A percentile compares a stretch with the other conserved stretches of the same genome.
phyloP scores from a whole-genome alignment of 2,888 invertebrate genomes.

The Brenthis ino region DNA sequence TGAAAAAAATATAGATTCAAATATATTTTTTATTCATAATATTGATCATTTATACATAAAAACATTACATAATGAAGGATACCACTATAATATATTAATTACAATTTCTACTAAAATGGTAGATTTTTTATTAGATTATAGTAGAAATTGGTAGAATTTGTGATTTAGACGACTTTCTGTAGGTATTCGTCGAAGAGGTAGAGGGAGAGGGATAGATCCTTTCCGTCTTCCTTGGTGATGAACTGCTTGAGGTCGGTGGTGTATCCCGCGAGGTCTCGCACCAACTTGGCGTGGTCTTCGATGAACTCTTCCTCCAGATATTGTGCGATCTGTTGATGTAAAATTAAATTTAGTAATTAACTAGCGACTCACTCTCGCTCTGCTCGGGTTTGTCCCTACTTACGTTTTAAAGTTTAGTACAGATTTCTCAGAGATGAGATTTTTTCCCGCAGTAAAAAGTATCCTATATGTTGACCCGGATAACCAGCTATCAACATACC shows the following conservation, averaged over 20 bases:
- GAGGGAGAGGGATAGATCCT: constrained; percentile 85
- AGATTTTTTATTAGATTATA: background rate
- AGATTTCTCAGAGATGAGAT: too few relatives aligned
- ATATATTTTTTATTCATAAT: too few relatives aligned
- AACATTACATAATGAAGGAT: too few relatives aligned
- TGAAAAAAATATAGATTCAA: too few relatives aligned
- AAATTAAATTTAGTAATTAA: constrained; percentile 8
- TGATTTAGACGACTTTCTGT: constrained; percentile 62
- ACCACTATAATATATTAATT: constrained; percentile 16
- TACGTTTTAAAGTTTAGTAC: too few relatives aligned
- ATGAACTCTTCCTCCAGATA: constrained; percentile 90
- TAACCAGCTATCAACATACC: too few relatives aligned
- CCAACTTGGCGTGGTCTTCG: constrained; percentile 84
- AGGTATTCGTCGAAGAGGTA: constrained; percentile 89
- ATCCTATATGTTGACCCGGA: too few relatives aligned
- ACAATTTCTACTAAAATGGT: constrained; percentile 25
- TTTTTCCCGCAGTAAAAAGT: too few relatives aligned
- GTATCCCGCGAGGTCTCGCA: constrained; percentile 88
- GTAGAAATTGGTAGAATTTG: constrained; percentile 13
- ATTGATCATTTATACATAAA: too few relatives aligned
- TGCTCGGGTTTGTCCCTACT: too few relatives aligned
- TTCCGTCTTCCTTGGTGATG: constrained; percentile 73
- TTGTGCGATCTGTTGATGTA: constrained; percentile 81
- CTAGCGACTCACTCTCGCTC: too few relatives aligned
- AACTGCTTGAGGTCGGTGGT: constrained; percentile 87